phyloP scores from a whole-genome alignment of 2,113 vertebrate species.

The Antennarius striatus region DNA sequence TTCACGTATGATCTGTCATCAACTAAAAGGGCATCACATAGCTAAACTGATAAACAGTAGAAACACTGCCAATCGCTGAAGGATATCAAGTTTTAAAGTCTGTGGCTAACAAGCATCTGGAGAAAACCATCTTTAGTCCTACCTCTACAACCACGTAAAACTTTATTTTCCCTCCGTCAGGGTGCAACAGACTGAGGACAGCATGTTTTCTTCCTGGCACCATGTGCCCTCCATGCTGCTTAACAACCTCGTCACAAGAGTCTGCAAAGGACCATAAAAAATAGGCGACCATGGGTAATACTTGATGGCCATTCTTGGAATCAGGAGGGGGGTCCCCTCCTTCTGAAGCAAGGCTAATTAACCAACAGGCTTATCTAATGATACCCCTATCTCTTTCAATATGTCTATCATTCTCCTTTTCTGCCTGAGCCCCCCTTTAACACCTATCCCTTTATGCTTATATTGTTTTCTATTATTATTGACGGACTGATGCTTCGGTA shows the following conservation, averaged over 20 bases:
- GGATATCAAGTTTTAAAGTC: constrained; percentile 52
- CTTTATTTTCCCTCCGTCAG: constrained; percentile 62
- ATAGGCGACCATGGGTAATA: constrained; percentile 68
- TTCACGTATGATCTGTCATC: constrained; percentile 15
- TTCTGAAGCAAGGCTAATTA: constrained; percentile 75
- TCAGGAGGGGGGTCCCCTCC: constrained; percentile 66
- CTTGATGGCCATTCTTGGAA: constrained; percentile 76
- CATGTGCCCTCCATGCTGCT: constrained; percentile 76
- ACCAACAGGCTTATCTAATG: constrained; percentile 79
- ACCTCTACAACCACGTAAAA: constrained; percentile 57
- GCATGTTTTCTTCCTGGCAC: constrained; percentile 58
- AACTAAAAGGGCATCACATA: constrained; percentile 52
- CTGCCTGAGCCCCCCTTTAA: constrained; percentile 63
- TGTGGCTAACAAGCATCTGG: constrained; percentile 59
- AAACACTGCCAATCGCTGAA: constrained; percentile 22
- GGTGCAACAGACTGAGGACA: constrained; percentile 61
- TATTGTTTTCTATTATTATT: constrained; percentile 90
- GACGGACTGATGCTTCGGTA: constrained; percentile 81
- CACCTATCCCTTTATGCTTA: constrained; percentile 62
- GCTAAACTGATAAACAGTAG: constrained; percentile 24
- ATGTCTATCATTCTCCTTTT: constrained; percentile 55
- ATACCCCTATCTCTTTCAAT: constrained; percentile 70
- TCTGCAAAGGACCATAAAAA: constrained; percentile 73
- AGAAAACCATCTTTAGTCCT: constrained; percentile 40
- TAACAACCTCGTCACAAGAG: constrained; percentile 71